Evolutionary conservation across 1,140 invertebrate species (phyloP).

Genomic region (Limonius californicus): DNA sequence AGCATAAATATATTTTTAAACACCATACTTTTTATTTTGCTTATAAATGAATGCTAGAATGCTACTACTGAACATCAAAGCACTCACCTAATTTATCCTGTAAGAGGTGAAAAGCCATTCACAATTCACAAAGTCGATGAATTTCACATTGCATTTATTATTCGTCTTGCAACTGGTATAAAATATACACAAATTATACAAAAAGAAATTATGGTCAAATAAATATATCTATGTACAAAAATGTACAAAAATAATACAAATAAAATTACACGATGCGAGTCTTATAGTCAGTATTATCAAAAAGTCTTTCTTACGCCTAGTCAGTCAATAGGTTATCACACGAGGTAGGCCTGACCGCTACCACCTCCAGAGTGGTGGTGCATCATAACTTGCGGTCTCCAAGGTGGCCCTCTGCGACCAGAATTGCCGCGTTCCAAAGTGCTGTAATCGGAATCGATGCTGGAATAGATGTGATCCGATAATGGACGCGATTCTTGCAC

Average conservation of each 20-base stretch:
- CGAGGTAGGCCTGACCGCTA: slow-evolving; percentile 57
- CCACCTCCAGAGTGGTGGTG: slow-evolving; percentile 39
- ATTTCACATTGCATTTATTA: slow-evolving; percentile 46
- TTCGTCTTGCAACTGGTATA: slow-evolving; percentile 44
- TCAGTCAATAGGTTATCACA: slow-evolving; percentile 51
- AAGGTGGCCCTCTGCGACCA: slow-evolving; percentile 43
- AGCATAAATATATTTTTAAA: too few species aligned
- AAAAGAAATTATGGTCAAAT: slow-evolving; percentile 42
- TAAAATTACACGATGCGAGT: slow-evolving; percentile 36
- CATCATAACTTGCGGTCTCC: slow-evolving; percentile 46
- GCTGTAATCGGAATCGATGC: slow-evolving; percentile 80
- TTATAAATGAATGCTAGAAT: too few species aligned
- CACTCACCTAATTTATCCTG: not conserved
- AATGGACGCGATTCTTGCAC: slow-evolving; percentile 63
- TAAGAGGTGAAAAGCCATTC: not conserved
- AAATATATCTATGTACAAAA: slow-evolving; percentile 48
- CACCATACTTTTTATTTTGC: too few species aligned
- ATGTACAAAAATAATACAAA: slow-evolving; percentile 49
- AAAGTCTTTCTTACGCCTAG: slow-evolving; percentile 41
- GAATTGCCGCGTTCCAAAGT: slow-evolving; percentile 54
- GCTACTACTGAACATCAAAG: too few species aligned
- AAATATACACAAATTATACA: slow-evolving; percentile 48
- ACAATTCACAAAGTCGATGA: not conserved
- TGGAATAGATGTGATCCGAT: slow-evolving; percentile 83
- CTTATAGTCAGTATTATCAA: slow-evolving; percentile 22